phyloP scores from a whole-genome alignment of 2,888 invertebrate genomes.

The Euclidia mi region DNA sequence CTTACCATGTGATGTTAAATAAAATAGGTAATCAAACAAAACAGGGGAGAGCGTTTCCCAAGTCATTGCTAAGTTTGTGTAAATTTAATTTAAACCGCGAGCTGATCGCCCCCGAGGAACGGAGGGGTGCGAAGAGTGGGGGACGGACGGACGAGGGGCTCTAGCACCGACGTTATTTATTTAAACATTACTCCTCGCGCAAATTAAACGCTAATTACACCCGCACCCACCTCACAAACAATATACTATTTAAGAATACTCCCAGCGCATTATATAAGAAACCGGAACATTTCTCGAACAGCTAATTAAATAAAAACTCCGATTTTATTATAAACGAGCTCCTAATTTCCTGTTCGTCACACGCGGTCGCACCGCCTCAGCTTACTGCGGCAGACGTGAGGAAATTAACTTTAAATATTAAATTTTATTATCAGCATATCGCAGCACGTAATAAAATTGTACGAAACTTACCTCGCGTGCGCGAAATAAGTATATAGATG shows the following conservation, averaged over 20 bases:
- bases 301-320: too few relatives aligned
- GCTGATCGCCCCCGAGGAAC: too few relatives aligned
- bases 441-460: slow-evolving; percentile 8
- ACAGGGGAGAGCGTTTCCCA: not conserved
- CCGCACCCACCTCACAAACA: not conserved
- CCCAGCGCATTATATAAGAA: not conserved
- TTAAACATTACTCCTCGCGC: slow-evolving; percentile 2
- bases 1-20: too few relatives aligned
- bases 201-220: slow-evolving; percentile 7
- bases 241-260: not conserved
- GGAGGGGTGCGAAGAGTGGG: too few relatives aligned
- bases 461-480: slow-evolving; percentile 5
- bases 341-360: not conserved
- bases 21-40: too few relatives aligned
- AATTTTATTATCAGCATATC: slow-evolving; percentile 20
- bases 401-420: slow-evolving; percentile 30
- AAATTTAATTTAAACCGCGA: not conserved
- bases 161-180: slow-evolving; percentile 6
- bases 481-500: slow-evolving; percentile 9
- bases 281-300: too few relatives aligned
- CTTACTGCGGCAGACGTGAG: not conserved
- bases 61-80: not conserved
- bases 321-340: too few relatives aligned
- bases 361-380: too few relatives aligned
- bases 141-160: not conserved